Conservation (phyloP, 2,797 vertebrate genomes). For the Acanthurus leucopareius region DNA sequence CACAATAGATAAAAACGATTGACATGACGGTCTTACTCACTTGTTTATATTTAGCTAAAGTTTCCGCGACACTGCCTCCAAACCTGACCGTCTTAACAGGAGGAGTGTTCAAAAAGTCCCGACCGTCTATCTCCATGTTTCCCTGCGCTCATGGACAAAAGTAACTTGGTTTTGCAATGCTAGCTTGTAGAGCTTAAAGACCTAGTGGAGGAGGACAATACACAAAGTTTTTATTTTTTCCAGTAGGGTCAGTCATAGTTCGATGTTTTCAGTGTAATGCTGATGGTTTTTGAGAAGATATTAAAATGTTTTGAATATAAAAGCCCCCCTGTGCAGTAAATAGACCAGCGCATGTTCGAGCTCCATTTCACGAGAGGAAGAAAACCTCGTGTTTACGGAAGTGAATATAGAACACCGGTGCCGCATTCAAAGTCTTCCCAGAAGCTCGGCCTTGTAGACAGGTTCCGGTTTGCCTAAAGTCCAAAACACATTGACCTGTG, state of each 20-base stretch:
- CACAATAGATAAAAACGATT: background rate
- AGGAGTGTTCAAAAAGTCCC: slow-evolving; percentile 90
- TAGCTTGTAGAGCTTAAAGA: background rate
- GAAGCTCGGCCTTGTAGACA: rapidly evolving
- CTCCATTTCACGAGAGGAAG: slow-evolving; percentile 5
- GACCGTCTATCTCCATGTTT: slow-evolving; percentile 81
- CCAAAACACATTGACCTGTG: too few relatives aligned
- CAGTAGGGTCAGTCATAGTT: background rate
- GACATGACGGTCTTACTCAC: slow-evolving; percentile 70
- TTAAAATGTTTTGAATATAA: background rate
- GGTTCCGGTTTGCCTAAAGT: slow-evolving; percentile 19
- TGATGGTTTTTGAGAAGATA: rapidly evolving
- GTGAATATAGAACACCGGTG: background rate
- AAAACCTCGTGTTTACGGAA: slow-evolving; percentile 48
- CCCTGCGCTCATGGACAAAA: too few relatives aligned
- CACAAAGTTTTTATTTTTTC: background rate
- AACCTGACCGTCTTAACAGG: slow-evolving; percentile 93
- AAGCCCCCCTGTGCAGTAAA: rapidly evolving
- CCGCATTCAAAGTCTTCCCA: slow-evolving; percentile 26
- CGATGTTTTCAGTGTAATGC: rapidly evolving
- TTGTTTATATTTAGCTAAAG: slow-evolving; percentile 88
- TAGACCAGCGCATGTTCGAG: background rate
- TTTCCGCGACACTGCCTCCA: slow-evolving; percentile 89
- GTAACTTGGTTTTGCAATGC: background rate
- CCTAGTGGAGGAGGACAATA: rapidly evolving